These are phyloP conservation scores for Electrona antarctica DNA, from an alignment of 2,113 vertebrate species.

Conservation along the genomic window DNA sequence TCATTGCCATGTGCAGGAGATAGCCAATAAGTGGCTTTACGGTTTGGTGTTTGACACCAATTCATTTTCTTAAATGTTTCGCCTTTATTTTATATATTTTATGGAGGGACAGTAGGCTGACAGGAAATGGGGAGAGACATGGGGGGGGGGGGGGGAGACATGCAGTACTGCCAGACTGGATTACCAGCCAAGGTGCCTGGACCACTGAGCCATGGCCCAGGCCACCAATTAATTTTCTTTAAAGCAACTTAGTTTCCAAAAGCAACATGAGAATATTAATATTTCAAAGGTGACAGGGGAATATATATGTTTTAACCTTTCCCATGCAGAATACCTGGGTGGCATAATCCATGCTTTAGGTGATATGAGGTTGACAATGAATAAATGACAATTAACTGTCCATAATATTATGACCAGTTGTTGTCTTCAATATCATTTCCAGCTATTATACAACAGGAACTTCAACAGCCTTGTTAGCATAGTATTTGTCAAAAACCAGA, in stretches of 20 bases:
- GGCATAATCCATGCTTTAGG: too few relatives aligned
- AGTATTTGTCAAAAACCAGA: conserved; percentile 58
- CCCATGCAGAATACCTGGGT: not conserved
- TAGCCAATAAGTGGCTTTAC: conserved; percentile 25
- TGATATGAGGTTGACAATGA: not conserved
- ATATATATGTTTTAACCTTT: not conserved
- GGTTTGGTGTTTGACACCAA: conserved; percentile 51
- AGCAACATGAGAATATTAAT: not conserved
- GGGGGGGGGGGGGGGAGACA: too few relatives aligned
- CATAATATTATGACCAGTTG: not conserved
- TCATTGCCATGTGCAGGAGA: conserved; percentile 34
- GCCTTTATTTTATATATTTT: too few relatives aligned
- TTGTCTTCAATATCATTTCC: not conserved
- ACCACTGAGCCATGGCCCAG: too few relatives aligned
- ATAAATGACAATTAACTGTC: not conserved
- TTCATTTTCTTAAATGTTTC: conserved; percentile 23
- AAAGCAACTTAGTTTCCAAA: conserved; percentile 25
- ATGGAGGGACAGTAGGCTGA: too few relatives aligned
- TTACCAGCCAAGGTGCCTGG: too few relatives aligned
- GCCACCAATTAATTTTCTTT: conserved; percentile 21
- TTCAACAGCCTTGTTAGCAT: conserved; percentile 61
- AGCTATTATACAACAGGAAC: conserved; percentile 50
- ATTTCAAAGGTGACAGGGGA: not conserved
- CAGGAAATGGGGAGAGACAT: too few relatives aligned
- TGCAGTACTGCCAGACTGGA: too few relatives aligned